These are phyloP conservation scores for Arbacia lixula DNA, from an alignment of 53 echinoderm and acorn worm species.

Conservation along the genomic window DNA sequence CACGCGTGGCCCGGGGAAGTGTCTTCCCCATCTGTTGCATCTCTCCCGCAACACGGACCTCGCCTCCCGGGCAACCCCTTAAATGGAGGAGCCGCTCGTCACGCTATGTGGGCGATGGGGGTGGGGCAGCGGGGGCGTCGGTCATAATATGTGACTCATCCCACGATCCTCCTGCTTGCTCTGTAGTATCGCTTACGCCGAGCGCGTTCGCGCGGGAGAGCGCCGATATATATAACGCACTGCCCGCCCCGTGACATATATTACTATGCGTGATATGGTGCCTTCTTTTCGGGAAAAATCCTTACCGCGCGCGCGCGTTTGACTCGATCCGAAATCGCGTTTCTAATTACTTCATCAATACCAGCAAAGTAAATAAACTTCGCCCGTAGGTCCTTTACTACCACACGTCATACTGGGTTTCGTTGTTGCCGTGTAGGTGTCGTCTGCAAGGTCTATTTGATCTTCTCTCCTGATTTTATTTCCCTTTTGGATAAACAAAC, in stretches of 20 bases:
- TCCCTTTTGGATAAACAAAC: constrained; percentile 19
- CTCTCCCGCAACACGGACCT: too few relatives aligned
- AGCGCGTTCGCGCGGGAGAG: background rate
- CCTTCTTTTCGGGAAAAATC: too few relatives aligned
- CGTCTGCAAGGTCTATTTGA: constrained; percentile 12
- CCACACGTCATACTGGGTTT: constrained; percentile 24
- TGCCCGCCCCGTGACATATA: too few relatives aligned
- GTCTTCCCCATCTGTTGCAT: too few relatives aligned
- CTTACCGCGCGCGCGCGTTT: constrained; percentile 4
- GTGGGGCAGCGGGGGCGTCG: too few relatives aligned
- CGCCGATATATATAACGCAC: too few relatives aligned
- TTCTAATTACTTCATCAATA: background rate
- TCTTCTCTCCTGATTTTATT: background rate
- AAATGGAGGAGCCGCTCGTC: constrained; percentile 13
- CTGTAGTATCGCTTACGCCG: background rate
- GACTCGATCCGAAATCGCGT: background rate
- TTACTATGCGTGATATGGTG: too few relatives aligned
- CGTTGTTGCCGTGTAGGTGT: background rate
- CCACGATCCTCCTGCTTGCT: background rate
- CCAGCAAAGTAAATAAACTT: constrained; percentile 35
- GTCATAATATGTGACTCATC: constrained; percentile 23
- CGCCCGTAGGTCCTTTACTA: background rate
- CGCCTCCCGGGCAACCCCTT: too few relatives aligned
- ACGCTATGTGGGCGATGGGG: background rate
- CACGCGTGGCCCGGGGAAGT: too few relatives aligned